These are phyloP conservation scores for Meandrusa payeni DNA, from an alignment of 2,888 invertebrate genomes.

Conservation along the genomic window DNA sequence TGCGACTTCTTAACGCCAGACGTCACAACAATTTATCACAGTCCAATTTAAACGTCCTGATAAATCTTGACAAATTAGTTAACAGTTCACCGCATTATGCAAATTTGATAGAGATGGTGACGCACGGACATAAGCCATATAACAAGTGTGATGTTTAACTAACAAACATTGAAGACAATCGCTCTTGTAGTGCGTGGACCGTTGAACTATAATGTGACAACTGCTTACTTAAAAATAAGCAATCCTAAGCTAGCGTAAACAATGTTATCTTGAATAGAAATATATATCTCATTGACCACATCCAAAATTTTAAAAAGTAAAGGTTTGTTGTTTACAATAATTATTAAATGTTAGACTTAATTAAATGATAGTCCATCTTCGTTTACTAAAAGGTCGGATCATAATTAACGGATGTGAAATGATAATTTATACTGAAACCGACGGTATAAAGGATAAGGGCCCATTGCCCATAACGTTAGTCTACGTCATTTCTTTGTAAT, in stretches of 20 bases:
- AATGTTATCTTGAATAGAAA: not conserved
- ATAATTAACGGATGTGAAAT: too few species aligned
- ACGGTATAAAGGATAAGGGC: too few species aligned
- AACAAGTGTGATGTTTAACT: conserved; percentile 38
- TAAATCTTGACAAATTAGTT: conserved; percentile 65
- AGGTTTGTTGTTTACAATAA: too few species aligned
- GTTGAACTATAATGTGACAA: conserved; percentile 2
- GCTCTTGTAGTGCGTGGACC: conserved; percentile 20
- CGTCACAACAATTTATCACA: conserved; percentile 45
- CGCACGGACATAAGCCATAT: conserved; percentile 46
- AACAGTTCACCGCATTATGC: conserved; percentile 54
- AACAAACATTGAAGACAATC: conserved; percentile 35
- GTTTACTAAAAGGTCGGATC: too few species aligned
- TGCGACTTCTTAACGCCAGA: conserved; percentile 29
- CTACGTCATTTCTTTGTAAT: too few species aligned
- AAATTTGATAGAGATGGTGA: conserved; percentile 52
- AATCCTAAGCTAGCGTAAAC: conserved; percentile 1
- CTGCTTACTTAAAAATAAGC: conserved; percentile 7
- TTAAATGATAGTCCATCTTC: too few species aligned
- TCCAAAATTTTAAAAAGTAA: too few species aligned
- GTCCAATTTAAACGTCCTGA: conserved; percentile 57
- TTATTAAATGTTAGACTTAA: too few species aligned
- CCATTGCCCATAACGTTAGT: too few species aligned
- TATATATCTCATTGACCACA: too few species aligned
- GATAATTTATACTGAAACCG: too few species aligned